Base-by-base conservation (phyloP, 2,113 vertebrate species). In the Cathartes aura region DNA sequence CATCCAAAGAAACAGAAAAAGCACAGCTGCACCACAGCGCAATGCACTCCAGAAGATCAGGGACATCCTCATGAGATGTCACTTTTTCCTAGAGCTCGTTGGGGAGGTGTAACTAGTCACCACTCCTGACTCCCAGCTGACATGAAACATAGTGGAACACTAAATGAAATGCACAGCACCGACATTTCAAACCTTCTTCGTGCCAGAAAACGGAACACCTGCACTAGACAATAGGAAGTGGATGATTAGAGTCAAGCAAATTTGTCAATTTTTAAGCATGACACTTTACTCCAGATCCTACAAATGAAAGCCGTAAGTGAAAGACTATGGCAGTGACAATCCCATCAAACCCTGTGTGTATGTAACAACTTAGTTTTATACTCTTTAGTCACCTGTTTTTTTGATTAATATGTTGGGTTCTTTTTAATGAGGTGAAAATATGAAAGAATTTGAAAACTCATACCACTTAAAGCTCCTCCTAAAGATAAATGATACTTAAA, bases 161-260 rank as follows among this genome's bases (percentile, higher is more conserved):
- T 79, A 90, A 91, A 87, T 70, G 73, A 93, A 97, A 94, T 47
- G 20, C 67, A 58, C 38, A 47, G 70, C 8, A 32, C n/a, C 1
- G 6, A 87, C 53, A 76, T 94, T 93, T 95, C 62, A 87, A 73
- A 62, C 70, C 26, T 84, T 53, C 26, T 24, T 79, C 3, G 2
- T 91, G 95, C 87, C 95, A 96, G 82, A 95, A 95, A 95, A 95
- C 32, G 32, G 71, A 96, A 96, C 95, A 97, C 81, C 96, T 97
- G 96, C 84, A 76, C n/a, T 80, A 62, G 42, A 91, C 78, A 93
- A 87, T 76, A 93, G 87, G 83, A 97, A 95, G 71, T 55, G 48
- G 34, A 45, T 82, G 8, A 62, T 93, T 93, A 93, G 40, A 96
- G 14, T 62, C 26, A 85, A 80, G 52, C 2, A 87, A 92, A 96